Conservation (phyloP, 2,113 vertebrate genomes). For the Cinclus mexicanus region DNA sequence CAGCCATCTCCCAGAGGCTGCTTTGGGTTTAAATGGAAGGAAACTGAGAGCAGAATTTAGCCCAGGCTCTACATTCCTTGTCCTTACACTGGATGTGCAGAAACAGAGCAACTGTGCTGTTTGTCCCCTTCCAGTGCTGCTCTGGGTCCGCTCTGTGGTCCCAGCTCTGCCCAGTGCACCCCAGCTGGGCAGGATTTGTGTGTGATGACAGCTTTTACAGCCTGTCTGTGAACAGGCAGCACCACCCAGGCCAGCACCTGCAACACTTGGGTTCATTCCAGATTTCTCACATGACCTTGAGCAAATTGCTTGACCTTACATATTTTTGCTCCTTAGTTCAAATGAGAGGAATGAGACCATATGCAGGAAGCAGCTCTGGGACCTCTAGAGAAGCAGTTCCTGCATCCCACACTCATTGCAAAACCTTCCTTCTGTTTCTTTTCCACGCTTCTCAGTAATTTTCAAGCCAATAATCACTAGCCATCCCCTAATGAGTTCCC, state of each 20-base stretch:
- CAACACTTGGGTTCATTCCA: neutral
- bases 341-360: neutral
- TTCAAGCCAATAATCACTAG: constrained; percentile 23
- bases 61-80: neutral
- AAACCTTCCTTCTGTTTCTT: constrained; percentile 14
- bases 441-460: neutral
- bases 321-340: neutral
- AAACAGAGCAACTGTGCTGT: neutral
- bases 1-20: neutral
- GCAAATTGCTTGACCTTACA: neutral
- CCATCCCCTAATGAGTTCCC: neutral
- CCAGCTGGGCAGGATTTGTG: fast-evolving
- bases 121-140: fast-evolving
- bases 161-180: neutral
- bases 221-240: neutral
- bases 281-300: neutral
- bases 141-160: neutral
- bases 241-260: neutral
- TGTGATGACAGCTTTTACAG: neutral
- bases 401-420: neutral
- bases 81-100: fast-evolving
- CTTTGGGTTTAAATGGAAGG: neutral
- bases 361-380: neutral
- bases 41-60: neutral
- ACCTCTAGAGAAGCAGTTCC: neutral